These are phyloP conservation scores for Meiosimyza decipiens DNA, from an alignment of 2,888 invertebrate species.

Conservation along the genomic window DNA sequence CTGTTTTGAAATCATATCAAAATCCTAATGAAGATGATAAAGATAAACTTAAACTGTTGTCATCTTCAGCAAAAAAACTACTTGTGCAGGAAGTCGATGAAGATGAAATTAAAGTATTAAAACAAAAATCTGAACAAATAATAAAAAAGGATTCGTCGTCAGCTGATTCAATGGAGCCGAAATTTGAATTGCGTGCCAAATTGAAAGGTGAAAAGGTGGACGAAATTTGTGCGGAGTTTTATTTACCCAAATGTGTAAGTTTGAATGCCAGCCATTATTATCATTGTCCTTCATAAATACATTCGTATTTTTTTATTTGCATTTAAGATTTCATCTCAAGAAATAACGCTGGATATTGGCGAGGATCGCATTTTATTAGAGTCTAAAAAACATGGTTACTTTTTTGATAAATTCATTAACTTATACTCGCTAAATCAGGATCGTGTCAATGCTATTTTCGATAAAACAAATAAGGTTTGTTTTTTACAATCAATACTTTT, in stretches of 20 bases:
- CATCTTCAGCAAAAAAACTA: slow-evolving; percentile 31
- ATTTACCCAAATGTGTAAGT: slow-evolving; percentile 65
- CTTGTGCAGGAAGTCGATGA: slow-evolving; percentile 73
- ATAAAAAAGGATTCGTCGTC: slow-evolving; percentile 47
- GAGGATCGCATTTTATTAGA: slow-evolving; percentile 80
- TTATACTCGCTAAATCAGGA: slow-evolving; percentile 72
- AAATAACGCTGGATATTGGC: slow-evolving; percentile 77
- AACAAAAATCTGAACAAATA: slow-evolving; percentile 49
- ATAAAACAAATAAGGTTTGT: slow-evolving; percentile 69
- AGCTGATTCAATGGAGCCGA: slow-evolving; percentile 67
- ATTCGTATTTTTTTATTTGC: slow-evolving; percentile 13
- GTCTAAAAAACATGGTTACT: slow-evolving; percentile 71
- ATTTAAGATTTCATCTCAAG: slow-evolving; percentile 71
- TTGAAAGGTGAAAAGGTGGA: slow-evolving; percentile 64
- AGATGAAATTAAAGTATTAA: slow-evolving; percentile 48
- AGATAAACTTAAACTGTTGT: slow-evolving; percentile 41
- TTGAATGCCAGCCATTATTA: not conserved
- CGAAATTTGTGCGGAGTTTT: slow-evolving; percentile 64
- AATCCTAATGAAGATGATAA: slow-evolving; percentile 50
- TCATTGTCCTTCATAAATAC: not conserved
- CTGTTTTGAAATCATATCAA: slow-evolving; percentile 59
- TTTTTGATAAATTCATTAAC: slow-evolving; percentile 78
- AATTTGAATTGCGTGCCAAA: slow-evolving; percentile 72
- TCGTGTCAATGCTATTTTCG: slow-evolving; percentile 68
- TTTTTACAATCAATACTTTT: not conserved